These are phyloP conservation scores for Anorthoa munda DNA, from an alignment of 2,888 invertebrate genomes.

Conservation along the genomic window DNA sequence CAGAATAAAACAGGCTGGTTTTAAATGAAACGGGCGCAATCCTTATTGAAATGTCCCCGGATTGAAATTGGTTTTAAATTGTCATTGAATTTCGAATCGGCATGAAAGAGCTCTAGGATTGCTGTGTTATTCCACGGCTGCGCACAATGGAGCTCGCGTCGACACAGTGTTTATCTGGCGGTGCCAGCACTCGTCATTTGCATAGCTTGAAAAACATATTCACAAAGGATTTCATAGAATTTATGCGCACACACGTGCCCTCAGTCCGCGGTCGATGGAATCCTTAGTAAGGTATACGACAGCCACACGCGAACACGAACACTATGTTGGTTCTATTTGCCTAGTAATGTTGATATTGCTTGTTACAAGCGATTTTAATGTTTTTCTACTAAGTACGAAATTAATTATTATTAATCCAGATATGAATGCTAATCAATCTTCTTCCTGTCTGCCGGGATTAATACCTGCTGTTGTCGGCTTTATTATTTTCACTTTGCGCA, in stretches of 20 bases:
- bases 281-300: slow-evolving; percentile 68
- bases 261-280: slow-evolving; percentile 72
- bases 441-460: slow-evolving; percentile 19
- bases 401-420: slow-evolving; percentile 29
- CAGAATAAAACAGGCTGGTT: slow-evolving; percentile 54
- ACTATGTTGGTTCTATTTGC: slow-evolving; percentile 55
- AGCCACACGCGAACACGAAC: slow-evolving; percentile 58
- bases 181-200: slow-evolving; percentile 73
- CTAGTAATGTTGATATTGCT: slow-evolving; percentile 21
- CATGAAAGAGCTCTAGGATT: slow-evolving; percentile 52
- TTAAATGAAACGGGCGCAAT: slow-evolving; percentile 47
- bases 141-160: slow-evolving; percentile 51
- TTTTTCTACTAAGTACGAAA: not conserved
- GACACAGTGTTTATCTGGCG: slow-evolving; percentile 70
- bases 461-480: slow-evolving; percentile 9
- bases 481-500: slow-evolving; percentile 17
- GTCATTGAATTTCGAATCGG: slow-evolving; percentile 63
- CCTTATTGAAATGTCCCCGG: slow-evolving; percentile 66
- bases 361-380: slow-evolving; percentile 20
- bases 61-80: slow-evolving; percentile 72
- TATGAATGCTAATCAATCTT: slow-evolving; percentile 22
- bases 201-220: slow-evolving; percentile 75
- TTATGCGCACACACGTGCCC: slow-evolving; percentile 83
- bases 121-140: slow-evolving; percentile 60
- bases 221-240: slow-evolving; percentile 80